Conservation (phyloP, 2,113 vertebrate species). For the Centrocercus urophasianus region DNA sequence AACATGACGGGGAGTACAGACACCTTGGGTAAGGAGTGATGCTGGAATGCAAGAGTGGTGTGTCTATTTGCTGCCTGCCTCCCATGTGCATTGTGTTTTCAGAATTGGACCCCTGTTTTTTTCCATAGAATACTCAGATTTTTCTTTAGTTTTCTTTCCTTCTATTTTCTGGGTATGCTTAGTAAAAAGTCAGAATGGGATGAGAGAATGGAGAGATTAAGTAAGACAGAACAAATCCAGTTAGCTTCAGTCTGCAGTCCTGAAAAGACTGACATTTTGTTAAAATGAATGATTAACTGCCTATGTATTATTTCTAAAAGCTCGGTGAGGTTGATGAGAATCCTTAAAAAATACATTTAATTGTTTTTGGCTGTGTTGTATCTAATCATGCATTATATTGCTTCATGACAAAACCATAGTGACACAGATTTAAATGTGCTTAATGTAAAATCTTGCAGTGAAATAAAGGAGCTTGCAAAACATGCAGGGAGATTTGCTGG, state of each 20-base stretch:
- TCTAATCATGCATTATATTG: conserved; percentile 58
- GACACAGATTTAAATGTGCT: conserved; percentile 59
- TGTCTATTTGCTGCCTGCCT: not conserved
- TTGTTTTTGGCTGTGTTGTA: conserved; percentile 38
- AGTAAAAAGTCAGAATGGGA: not conserved
- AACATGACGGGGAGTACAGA: not conserved
- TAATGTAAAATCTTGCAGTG: conserved; percentile 51
- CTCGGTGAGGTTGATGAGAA: not conserved
- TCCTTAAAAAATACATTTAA: conserved; percentile 31
- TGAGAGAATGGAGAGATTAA: not conserved
- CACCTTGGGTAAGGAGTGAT: not conserved
- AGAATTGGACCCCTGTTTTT: not conserved
- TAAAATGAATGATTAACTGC: conserved; percentile 11
- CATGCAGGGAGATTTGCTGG: conserved; percentile 40
- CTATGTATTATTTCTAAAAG: not conserved
- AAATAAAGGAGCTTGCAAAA: conserved; percentile 50
- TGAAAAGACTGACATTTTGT: not conserved
- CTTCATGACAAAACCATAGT: conserved; percentile 62
- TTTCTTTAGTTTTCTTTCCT: not conserved
- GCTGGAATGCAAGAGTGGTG: not conserved
- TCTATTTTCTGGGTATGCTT: not conserved
- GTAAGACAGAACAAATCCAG: conserved; percentile 34
- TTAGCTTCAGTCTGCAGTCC: conserved; percentile 4
- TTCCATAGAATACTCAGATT: not conserved
- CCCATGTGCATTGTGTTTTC: not conserved